A percentile compares a stretch with the other conserved stretches of the same genome.
phyloP scores from a whole-genome alignment of 2,888 invertebrate species.

The Quadroppia sp. region DNA sequence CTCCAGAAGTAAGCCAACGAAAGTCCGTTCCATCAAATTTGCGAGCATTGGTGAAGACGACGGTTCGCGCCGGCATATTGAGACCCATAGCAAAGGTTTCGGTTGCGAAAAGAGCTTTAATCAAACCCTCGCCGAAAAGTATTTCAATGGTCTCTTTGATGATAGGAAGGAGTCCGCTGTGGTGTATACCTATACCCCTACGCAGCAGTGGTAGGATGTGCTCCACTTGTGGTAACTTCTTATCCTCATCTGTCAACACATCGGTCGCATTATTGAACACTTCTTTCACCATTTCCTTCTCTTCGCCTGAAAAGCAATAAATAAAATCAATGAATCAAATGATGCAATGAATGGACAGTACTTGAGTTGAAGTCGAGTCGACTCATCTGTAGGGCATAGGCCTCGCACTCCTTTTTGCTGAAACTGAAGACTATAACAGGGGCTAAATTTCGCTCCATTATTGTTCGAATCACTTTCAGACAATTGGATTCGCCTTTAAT shows the following conservation, averaged over 20 bases:
- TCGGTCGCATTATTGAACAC: too few species aligned
- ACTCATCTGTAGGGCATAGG: too few species aligned
- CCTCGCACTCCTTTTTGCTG: too few species aligned
- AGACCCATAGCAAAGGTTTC: conserved; percentile 99
- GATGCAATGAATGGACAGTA: too few species aligned
- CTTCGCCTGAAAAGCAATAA: too few species aligned
- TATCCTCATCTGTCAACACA: conserved; percentile 78
- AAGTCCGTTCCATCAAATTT: conserved; percentile 84
- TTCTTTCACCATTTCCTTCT: too few species aligned
- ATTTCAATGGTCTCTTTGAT: conserved; percentile 99
- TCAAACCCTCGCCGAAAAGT: conserved; percentile 85
- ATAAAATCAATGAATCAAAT: too few species aligned
- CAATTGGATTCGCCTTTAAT: too few species aligned
- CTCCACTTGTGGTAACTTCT: conserved; percentile 73
- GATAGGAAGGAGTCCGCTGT: conserved; percentile 95
- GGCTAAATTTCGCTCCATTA: too few species aligned
- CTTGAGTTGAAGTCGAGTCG: too few species aligned
- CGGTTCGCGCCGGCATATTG: conserved; percentile 98
- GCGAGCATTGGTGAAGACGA: conserved; percentile 83
- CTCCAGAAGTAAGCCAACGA: conserved; percentile 77
- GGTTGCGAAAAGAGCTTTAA: conserved; percentile 91
- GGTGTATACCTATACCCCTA: conserved; percentile 93
- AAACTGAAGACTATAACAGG: too few species aligned
- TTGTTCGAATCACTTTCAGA: too few species aligned
- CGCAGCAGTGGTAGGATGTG: conserved; percentile 65